Base-by-base conservation (phyloP, 2,797 vertebrate genomes). In the Moxostoma hubbsi region DNA sequence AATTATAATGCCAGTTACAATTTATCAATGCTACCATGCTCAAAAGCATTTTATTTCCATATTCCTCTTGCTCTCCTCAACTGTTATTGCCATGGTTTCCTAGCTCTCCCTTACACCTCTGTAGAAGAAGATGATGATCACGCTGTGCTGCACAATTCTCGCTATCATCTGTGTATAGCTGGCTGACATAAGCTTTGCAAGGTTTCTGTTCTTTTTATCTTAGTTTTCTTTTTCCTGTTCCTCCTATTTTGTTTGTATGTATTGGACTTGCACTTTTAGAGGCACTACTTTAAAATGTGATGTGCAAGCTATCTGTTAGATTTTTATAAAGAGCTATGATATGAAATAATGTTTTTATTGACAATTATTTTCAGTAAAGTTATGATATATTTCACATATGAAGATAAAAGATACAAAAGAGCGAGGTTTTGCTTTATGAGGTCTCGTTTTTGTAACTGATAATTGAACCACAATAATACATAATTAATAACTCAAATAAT, bases 51-150 rank as follows among this genome's bases (percentile, higher is more conserved):
- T 7, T 0, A 71, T 58, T 16, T 68, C 46, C 54, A 7, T 61
- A 18, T 53, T 58, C 9, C 36, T 9, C 5, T 51, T 64, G 12
- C 65, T 54, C 7, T 50, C 47, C 47, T 24, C 11, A 8, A 15
- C 9, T 65, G 24, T 24, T 24, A 18, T n/a, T 10, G n/a, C 7
- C 50, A 68, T 10, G 6, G 24, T 18, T n/a, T 58, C 15, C 51
- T 61, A 11, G 55, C 9, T 11, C 10, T 46, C 45, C 49, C 12
- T 15, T 58, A 9, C 51, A 43, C 6, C 73, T 84, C 81, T 89
- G 81, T 90, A 98, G 97, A 98, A 99, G 95, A 97, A 99, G 95
- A 96, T 99, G 91, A 94, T 99, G 96, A 97, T 99, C 90, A 93
- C 95, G 93, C 81, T 97, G 80, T 98, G 97, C 93, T 97, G 94